Conservation (phyloP, 2,797 vertebrate species). For the Sebastes minor region DNA sequence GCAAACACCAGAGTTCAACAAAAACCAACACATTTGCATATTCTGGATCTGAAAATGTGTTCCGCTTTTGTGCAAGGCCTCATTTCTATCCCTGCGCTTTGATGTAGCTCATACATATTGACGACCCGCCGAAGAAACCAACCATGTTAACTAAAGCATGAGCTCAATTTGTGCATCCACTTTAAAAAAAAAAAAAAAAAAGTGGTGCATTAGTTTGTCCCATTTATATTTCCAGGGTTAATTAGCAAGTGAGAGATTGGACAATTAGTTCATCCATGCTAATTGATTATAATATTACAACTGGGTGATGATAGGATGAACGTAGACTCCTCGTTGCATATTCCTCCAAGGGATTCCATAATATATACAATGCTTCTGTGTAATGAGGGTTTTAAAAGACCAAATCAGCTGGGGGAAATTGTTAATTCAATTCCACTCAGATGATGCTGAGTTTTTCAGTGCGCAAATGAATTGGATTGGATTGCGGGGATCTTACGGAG, state of each 20-base stretch:
- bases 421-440: constrained; percentile 76
- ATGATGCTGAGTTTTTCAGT: constrained; percentile 53
- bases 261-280: constrained; percentile 78
- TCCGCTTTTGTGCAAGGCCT: constrained; percentile 57
- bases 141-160: constrained; percentile 53
- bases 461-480: constrained; percentile 48
- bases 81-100: constrained; percentile 73
- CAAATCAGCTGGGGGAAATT: constrained; percentile 75
- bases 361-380: constrained; percentile 77
- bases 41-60: constrained; percentile 63
- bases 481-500: constrained; percentile 34
- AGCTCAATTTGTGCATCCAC: constrained; percentile 65
- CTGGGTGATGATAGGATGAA: constrained; percentile 72
- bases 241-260: constrained; percentile 79
- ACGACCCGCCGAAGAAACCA: constrained; percentile 66
- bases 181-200: constrained; percentile 17
- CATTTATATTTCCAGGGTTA: constrained; percentile 74
- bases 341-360: constrained; percentile 74
- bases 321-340: constrained; percentile 52
- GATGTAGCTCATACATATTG: constrained; percentile 83
- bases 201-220: constrained; percentile 66
- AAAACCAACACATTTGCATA: constrained; percentile 74
- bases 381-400: constrained; percentile 80
- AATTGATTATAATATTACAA: constrained; percentile 83
- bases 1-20: constrained; percentile 72